A percentile compares a stretch with the other conserved stretches of the same genome.
Evolutionary conservation across 2,888 invertebrate species (phyloP).

Genomic region (Cerceris ruficornis): DNA sequence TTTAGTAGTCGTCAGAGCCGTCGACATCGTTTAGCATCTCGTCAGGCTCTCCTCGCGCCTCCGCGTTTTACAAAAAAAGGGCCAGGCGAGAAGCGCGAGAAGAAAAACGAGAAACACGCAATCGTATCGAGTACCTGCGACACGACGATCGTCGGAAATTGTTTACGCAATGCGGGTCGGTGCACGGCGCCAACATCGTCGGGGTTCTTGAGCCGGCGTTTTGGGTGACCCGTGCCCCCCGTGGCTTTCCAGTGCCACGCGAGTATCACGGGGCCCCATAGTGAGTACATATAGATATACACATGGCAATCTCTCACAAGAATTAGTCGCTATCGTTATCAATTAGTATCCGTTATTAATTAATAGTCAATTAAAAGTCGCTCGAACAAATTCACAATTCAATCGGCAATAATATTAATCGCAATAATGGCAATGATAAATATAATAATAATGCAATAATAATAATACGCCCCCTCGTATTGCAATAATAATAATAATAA

Average conservation of each 20-base stretch:
- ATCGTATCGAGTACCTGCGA: slow-evolving; percentile 33
- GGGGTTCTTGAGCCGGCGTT: slow-evolving; percentile 77
- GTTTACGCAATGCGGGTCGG: slow-evolving; percentile 43
- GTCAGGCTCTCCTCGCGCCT: slow-evolving; percentile 65
- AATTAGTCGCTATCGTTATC: slow-evolving; percentile 81
- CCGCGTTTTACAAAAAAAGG: slow-evolving; percentile 72
- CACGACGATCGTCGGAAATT: slow-evolving; percentile 32
- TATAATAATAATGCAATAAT: slow-evolving; percentile 57
- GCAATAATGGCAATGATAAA: slow-evolving; percentile 58
- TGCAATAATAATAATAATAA: slow-evolving; percentile 57
- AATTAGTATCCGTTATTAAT: slow-evolving; percentile 79
- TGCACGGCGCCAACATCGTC: slow-evolving; percentile 70
- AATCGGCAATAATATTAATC: slow-evolving; percentile 66
- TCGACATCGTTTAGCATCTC: slow-evolving; percentile 25
- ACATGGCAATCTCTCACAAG: slow-evolving; percentile 81
- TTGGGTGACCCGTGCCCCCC: slow-evolving; percentile 74
- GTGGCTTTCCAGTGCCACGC: slow-evolving; percentile 59
- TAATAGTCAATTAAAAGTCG: slow-evolving; percentile 77
- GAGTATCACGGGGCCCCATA: slow-evolving; percentile 74
- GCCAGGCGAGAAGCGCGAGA: slow-evolving; percentile 65
- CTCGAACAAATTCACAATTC: slow-evolving; percentile 71
- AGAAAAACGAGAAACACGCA: slow-evolving; percentile 32
- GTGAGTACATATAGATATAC: slow-evolving; percentile 81
- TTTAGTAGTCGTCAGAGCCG: slow-evolving; percentile 7
- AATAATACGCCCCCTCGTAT: slow-evolving; percentile 26